Evolutionary conservation across 2,113 vertebrate genomes (phyloP).

Genomic region (Athene noctua): DNA sequence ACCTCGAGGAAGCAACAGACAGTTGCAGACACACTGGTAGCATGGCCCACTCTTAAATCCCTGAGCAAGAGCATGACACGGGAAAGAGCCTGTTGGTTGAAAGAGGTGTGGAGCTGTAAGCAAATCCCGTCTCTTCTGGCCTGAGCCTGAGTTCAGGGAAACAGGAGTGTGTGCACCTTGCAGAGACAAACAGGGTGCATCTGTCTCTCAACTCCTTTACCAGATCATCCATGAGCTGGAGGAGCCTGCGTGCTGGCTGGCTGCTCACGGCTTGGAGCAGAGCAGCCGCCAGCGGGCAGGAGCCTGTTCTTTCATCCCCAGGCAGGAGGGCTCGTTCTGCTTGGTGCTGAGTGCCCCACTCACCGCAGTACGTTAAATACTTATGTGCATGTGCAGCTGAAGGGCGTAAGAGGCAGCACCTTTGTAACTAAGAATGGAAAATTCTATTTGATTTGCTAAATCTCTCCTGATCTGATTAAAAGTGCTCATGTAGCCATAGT

Average conservation of each 20-base stretch:
- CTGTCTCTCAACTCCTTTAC: background rate
- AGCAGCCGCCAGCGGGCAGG: background rate
- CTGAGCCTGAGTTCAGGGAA: background rate
- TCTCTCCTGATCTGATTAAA: background rate
- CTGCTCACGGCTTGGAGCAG: background rate
- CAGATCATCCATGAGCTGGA: background rate
- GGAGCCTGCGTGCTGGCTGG: background rate
- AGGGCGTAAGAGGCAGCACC: background rate
- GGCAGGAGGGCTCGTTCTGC: background rate
- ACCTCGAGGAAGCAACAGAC: background rate
- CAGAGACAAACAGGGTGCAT: background rate
- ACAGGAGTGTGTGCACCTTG: background rate
- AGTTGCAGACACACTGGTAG: background rate
- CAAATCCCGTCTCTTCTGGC: background rate
- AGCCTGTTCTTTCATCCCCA: background rate
- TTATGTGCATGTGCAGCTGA: rapidly evolving
- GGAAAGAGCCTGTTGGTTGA: background rate
- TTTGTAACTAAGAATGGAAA: background rate
- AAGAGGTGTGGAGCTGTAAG: background rate
- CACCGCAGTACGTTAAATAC: rapidly evolving
- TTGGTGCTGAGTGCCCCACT: background rate
- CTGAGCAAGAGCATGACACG: too few relatives aligned
- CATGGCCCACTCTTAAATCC: background rate
- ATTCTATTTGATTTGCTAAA: background rate
- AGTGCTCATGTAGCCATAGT: background rate